Evolutionary conservation across 2,888 invertebrate species (phyloP), one percentile per base, ranked within the genome.

Genomic region (Esperia sulphurella): DNA sequence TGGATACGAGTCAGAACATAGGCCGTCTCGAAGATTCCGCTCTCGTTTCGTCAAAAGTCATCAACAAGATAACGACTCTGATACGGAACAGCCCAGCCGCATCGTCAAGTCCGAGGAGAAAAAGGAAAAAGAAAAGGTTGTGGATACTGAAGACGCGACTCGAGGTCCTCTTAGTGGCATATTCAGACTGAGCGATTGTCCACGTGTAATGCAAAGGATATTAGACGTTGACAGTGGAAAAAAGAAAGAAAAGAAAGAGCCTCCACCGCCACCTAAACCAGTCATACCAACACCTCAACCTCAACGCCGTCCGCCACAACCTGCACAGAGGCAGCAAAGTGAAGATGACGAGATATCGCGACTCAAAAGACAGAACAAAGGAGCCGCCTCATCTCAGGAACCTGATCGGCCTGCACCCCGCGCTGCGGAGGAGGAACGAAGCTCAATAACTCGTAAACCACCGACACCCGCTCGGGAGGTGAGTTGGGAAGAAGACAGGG

Each of bases 301-400:
- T 55, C 79, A 81, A 44, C 86, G 91, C 45, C 89, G 88, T 43
- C 91, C 91, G 37, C 91, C 92, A 8, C 82, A 90, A 40, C 91
- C 93, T n/a, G 90, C 95, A 8, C 92, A 93, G 43, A 91, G 96
- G 52, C 96, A 96, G 80, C 92, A 94, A 56, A 96, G 96, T 73
- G 97, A 97, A 84, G 97, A 96, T 67, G 96, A 97, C 70, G 97
- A 97, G 79, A 96, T 97, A 54, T 91, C 95, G 8, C 93, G 94
- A 68, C 95, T 96, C 57, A 97, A 97, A 84, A 94, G 95, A 71
- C 95, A 95, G 82, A 97, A 95, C 69, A 96, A 96, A 79, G 88
- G 86, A 14, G 92, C 93, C 14, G 91, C 93, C 21, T 89, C 93
- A 9, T 91, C 93, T 14, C 84, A 90, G 65, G 93, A 92, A 70